Conservation (phyloP, 35 echinoderm and acorn worm species). For the Chiridota heheva region DNA sequence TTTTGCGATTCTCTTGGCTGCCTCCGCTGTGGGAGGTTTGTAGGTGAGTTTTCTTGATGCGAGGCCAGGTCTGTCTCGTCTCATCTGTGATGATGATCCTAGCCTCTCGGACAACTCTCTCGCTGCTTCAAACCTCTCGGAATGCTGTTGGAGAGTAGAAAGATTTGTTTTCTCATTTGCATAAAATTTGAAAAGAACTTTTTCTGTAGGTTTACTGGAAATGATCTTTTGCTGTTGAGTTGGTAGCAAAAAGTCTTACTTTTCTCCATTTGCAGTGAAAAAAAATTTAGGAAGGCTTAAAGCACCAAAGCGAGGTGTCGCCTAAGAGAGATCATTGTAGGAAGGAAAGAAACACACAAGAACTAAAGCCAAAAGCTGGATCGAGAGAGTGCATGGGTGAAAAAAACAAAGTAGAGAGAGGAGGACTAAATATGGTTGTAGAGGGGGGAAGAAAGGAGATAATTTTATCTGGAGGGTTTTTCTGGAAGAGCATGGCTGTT, state of each 20-base stretch:
- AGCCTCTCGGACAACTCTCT: constrained; percentile 19
- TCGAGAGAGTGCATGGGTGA: too few relatives aligned
- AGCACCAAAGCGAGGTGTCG: not conserved
- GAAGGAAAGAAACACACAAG: too few relatives aligned
- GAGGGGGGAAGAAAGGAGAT: too few relatives aligned
- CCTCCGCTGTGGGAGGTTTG: constrained; percentile 75
- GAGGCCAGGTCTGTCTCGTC: not conserved
- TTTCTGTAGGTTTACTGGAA: too few relatives aligned
- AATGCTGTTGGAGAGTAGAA: not conserved
- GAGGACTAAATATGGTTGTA: too few relatives aligned
- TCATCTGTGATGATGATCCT: not conserved
- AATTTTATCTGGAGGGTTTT: too few relatives aligned
- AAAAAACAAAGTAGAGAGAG: too few relatives aligned
- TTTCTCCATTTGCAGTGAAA: not conserved
- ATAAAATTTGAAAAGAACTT: not conserved
- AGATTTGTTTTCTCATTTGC: not conserved
- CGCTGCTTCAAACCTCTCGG: constrained; percentile 27
- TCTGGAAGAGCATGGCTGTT: too few relatives aligned
- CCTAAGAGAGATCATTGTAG: too few relatives aligned
- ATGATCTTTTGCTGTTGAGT: not conserved
- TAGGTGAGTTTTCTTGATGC: constrained; percentile 17
- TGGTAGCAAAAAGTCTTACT: not conserved
- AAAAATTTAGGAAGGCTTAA: not conserved
- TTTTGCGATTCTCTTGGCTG: constrained; percentile 98
- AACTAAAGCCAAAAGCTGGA: too few relatives aligned